Conservation (phyloP, 1,140 invertebrate species). For the Achatina immaculata region DNA sequence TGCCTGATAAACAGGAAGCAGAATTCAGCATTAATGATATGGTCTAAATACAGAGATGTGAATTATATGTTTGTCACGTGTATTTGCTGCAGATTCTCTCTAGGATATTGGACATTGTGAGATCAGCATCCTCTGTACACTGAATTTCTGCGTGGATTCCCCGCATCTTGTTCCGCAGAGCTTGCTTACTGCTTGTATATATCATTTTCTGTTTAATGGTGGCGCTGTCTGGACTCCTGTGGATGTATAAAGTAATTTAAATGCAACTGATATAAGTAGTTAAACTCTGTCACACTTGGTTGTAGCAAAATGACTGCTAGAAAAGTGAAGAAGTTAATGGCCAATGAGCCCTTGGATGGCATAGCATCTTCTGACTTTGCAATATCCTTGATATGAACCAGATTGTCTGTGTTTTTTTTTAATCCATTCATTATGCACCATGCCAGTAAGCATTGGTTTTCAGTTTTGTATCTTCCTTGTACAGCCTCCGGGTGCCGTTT, state of each 20-base stretch:
- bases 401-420: too few relatives aligned
- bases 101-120: constrained; percentile 56
- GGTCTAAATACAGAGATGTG: neutral
- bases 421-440: too few relatives aligned
- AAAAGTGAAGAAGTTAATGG: too few relatives aligned
- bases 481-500: too few relatives aligned
- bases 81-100: constrained; percentile 55
- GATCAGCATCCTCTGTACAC: constrained; percentile 71
- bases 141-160: constrained; percentile 98
- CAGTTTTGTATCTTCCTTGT: too few relatives aligned
- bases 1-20: neutral
- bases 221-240: constrained; percentile 90
- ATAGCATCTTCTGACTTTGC: too few relatives aligned
- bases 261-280: neutral
- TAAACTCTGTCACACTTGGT: too few relatives aligned
- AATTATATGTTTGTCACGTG: constrained; percentile 39
- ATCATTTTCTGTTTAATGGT: constrained; percentile 99
- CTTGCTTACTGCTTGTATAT: constrained; percentile 97
- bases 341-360: too few relatives aligned
- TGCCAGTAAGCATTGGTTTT: too few relatives aligned
- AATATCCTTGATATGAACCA: too few relatives aligned
- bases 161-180: constrained; percentile 93
- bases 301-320: too few relatives aligned
- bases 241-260: constrained; percentile 19
- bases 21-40: neutral